These are phyloP conservation scores for Trachythela sp. DNA, from an alignment of 64 coral and sea anemone genomes.

Conservation along the genomic window DNA sequence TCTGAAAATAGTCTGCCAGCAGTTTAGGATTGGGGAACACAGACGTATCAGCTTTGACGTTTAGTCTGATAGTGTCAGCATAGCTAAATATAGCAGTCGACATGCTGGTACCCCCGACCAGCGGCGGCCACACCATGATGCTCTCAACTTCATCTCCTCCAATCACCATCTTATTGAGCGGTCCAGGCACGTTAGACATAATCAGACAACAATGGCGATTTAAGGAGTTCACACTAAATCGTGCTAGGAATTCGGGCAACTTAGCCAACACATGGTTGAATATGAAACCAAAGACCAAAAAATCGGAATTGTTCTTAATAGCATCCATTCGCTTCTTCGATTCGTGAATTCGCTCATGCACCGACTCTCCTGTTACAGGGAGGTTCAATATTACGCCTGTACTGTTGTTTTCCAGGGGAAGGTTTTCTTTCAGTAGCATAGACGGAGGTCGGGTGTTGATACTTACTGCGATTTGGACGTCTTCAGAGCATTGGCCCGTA, in stretches of 20 bases:
- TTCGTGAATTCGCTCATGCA: slow-evolving; percentile 57
- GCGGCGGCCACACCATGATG: slow-evolving; percentile 72
- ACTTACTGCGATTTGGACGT: slow-evolving; percentile 75
- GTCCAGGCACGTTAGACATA: slow-evolving; percentile 78
- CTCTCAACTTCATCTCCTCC: slow-evolving; percentile 49
- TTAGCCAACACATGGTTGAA: slow-evolving; percentile 64
- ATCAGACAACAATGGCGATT: slow-evolving; percentile 71
- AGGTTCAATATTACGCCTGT: slow-evolving; percentile 64
- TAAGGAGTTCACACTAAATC: slow-evolving; percentile 68
- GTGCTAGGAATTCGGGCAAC: slow-evolving; percentile 66
- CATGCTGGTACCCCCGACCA: slow-evolving; percentile 73
- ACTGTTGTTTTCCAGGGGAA: slow-evolving; percentile 72
- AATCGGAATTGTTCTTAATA: slow-evolving; percentile 68
- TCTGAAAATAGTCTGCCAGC: slow-evolving; percentile 59
- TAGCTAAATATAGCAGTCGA: slow-evolving; percentile 79
- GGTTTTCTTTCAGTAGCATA: slow-evolving; percentile 57
- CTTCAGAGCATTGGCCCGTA: slow-evolving; percentile 48
- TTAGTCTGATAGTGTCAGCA: slow-evolving; percentile 62
- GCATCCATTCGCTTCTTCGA: slow-evolving; percentile 75
- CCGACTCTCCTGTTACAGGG: slow-evolving; percentile 43
- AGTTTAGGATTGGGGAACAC: slow-evolving; percentile 45
- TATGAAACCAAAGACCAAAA: slow-evolving; percentile 65
- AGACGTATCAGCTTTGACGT: slow-evolving; percentile 60
- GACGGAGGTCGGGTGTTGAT: slow-evolving; percentile 69
- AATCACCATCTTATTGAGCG: slow-evolving; percentile 59